Conservation (phyloP, 2,888 invertebrate genomes). For the Cataglyphis albicans region DNA sequence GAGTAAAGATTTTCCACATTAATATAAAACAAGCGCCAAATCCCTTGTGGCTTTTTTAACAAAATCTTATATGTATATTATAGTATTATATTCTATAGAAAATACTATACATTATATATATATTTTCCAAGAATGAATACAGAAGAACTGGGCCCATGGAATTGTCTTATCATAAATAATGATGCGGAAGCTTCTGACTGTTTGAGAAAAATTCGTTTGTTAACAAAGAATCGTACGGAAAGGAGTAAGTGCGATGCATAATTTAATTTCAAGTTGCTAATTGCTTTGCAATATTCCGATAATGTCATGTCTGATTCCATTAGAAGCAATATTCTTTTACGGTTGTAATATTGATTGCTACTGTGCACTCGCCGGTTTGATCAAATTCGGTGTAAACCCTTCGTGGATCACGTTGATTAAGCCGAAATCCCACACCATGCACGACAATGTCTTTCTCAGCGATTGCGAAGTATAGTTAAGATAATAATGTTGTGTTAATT, state of each 20-base stretch:
- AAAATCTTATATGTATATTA: not conserved
- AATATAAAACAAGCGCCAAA: not conserved
- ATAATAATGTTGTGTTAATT: not conserved
- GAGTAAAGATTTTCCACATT: slow-evolving; percentile 61
- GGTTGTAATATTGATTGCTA: slow-evolving; percentile 90
- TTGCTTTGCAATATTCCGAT: not conserved
- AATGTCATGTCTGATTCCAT: not conserved
- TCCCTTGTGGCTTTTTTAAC: not conserved
- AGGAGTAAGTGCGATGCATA: slow-evolving; percentile 65
- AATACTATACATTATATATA: not conserved
- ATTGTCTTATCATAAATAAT: slow-evolving; percentile 89
- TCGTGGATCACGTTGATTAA: slow-evolving; percentile 89
- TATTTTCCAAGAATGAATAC: slow-evolving; percentile 39
- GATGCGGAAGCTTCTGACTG: slow-evolving; percentile 86
- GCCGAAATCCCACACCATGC: slow-evolving; percentile 83
- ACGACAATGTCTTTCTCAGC: slow-evolving; percentile 79
- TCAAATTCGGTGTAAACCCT: slow-evolving; percentile 88
- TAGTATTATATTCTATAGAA: not conserved
- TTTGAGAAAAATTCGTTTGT: slow-evolving; percentile 74
- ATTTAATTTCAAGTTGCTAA: not conserved
- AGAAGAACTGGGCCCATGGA: slow-evolving; percentile 86
- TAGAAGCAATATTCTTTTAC: slow-evolving; percentile 88
- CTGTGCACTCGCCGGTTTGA: slow-evolving; percentile 89
- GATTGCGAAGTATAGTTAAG: slow-evolving; percentile 83
- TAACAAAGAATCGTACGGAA: slow-evolving; percentile 68